Evolutionary conservation across 2,113 vertebrate species (phyloP).

Genomic region (Callopanchax toddi): DNA sequence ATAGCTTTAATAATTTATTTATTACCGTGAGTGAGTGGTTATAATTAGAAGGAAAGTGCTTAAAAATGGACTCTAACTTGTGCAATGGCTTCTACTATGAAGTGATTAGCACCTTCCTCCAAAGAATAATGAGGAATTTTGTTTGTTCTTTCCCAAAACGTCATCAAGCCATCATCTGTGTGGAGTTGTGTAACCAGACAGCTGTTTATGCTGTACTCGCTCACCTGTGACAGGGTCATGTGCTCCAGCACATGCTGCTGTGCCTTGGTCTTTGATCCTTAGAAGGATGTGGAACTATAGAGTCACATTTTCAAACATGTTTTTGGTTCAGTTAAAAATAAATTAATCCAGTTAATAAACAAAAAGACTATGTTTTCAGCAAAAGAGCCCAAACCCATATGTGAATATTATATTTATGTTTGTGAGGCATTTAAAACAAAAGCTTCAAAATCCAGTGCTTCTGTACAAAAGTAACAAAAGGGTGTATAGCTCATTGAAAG

Average conservation of each 20-base stretch:
- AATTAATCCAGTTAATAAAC: conserved; percentile 63
- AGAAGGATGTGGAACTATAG: conserved; percentile 48
- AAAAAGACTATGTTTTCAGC: not conserved
- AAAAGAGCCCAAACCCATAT: too few species aligned
- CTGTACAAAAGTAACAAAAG: not conserved
- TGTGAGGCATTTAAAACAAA: too few species aligned
- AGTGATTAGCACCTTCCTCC: not conserved
- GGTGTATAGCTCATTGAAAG: not conserved
- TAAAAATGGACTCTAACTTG: too few species aligned
- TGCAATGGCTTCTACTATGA: too few species aligned
- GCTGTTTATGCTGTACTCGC: conserved; percentile 42
- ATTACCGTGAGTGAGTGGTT: too few species aligned
- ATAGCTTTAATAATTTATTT: too few species aligned
- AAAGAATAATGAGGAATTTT: conserved; percentile 7
- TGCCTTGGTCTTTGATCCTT: conserved; percentile 75
- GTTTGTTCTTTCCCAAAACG: conserved; percentile 7
- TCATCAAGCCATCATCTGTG: conserved; percentile 15
- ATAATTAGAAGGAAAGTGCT: too few species aligned
- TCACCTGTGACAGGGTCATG: conserved; percentile 48
- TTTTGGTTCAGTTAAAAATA: conserved; percentile 55
- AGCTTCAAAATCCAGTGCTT: not conserved
- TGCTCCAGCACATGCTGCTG: conserved; percentile 57
- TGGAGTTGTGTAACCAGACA: conserved; percentile 43
- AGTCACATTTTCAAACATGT: conserved; percentile 68
- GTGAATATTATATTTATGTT: too few species aligned